Conservation (phyloP, 2,888 invertebrate species). For the Drosophila gaucha region DNA sequence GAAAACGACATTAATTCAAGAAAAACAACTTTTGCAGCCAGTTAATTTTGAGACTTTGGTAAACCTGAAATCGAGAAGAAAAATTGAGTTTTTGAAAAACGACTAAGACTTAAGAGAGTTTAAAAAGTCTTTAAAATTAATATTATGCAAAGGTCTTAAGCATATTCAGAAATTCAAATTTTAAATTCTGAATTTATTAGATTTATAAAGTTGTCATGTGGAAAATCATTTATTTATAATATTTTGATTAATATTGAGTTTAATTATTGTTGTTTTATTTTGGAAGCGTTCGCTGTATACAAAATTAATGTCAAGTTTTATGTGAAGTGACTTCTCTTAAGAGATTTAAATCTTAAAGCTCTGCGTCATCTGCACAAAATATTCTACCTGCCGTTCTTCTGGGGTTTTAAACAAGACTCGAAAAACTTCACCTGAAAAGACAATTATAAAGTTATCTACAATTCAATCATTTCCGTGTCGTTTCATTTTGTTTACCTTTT, state of each 20-base stretch:
- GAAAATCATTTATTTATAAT: background rate
- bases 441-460: slow-evolving; percentile 58
- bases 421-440: slow-evolving; percentile 19
- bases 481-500: slow-evolving; percentile 47
- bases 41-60: slow-evolving; percentile 8
- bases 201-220: background rate
- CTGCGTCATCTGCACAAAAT: slow-evolving; percentile 24
- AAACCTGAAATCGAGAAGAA: slow-evolving; percentile 29
- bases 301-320: slow-evolving; percentile 10
- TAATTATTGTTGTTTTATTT: background rate
- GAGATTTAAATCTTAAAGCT: slow-evolving; percentile 24
- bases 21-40: slow-evolving; percentile 38
- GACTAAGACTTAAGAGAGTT: background rate
- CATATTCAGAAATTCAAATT: background rate
- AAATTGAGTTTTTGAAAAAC: slow-evolving; percentile 10
- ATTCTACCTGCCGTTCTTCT: slow-evolving; percentile 34
- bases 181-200: background rate
- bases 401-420: background rate
- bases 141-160: background rate
- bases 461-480: slow-evolving; percentile 56
- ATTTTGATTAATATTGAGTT: too few relatives aligned
- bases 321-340: slow-evolving; percentile 2
- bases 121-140: background rate
- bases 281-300: background rate
- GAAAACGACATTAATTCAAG: slow-evolving; percentile 38